Evolutionary conservation across 2,113 vertebrate genomes (phyloP).

Genomic region (Neopipo cinnamomea): DNA sequence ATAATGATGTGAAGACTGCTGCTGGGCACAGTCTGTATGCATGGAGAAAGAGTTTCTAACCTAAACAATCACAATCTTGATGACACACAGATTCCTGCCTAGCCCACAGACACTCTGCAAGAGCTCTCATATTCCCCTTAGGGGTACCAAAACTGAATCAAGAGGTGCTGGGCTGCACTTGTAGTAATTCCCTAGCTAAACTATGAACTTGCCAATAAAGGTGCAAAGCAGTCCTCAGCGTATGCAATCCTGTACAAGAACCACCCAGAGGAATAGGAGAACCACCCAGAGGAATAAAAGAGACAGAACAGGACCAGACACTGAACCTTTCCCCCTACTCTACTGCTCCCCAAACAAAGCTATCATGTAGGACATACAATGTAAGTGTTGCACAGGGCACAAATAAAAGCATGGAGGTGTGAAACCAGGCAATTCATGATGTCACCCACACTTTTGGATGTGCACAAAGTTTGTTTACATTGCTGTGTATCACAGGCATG

Average conservation of each 20-base stretch:
- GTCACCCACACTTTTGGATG: not conserved
- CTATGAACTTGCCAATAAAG: not conserved
- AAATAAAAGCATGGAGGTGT: not conserved
- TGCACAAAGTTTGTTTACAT: not conserved
- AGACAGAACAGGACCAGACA: not conserved
- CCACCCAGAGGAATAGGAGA: not conserved
- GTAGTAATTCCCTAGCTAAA: not conserved
- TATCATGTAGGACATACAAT: rapidly evolving
- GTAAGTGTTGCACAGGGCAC: not conserved
- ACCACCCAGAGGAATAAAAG: not conserved
- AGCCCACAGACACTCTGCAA: not conserved
- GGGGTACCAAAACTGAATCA: not conserved
- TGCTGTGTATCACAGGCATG: not conserved
- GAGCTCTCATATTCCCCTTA: not conserved
- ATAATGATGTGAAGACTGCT: not conserved
- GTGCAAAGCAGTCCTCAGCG: not conserved
- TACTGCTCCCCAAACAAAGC: not conserved
- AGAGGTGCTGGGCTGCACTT: not conserved
- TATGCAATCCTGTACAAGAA: not conserved
- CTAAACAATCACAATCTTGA: too few relatives aligned
- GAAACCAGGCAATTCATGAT: not conserved
- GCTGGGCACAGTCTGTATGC: not conserved
- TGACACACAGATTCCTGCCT: not conserved
- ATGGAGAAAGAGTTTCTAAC: not conserved
- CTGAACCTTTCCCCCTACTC: rapidly evolving